Conservation (phyloP, 2,797 vertebrate species). For the Enteromius treurensis region DNA sequence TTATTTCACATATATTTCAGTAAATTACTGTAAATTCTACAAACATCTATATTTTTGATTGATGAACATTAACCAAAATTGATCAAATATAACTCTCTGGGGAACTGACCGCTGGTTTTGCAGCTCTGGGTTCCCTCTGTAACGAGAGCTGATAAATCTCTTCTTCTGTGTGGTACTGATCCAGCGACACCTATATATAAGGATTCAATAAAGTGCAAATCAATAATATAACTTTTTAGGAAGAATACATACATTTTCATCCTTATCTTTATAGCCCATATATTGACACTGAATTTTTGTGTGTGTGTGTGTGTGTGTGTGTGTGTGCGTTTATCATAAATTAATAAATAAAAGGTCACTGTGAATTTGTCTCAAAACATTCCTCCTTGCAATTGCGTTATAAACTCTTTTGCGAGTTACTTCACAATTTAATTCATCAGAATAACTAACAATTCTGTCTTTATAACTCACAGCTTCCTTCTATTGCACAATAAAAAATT, state of each 20-base stretch:
- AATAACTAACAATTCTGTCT: neutral
- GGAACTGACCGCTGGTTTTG: conserved; percentile 76
- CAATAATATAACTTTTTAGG: neutral
- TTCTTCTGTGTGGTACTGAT: conserved; percentile 91
- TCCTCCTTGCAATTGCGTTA: no score
- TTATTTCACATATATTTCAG: neutral
- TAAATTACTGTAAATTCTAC: neutral
- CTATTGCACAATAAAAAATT: neutral
- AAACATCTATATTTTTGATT: neutral
- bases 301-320: no score
- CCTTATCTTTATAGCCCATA: neutral
- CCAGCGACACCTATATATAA: conserved; percentile 83
- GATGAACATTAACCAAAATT: neutral
- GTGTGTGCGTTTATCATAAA: no score
- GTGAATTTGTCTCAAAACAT: no score
- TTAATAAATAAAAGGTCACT: no score
- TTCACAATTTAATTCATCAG: neutral
- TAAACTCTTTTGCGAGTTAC: no score
- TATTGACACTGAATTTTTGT: neutral
- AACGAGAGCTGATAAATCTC: conserved; percentile 92
- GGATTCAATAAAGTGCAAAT: neutral
- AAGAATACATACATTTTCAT: neutral
- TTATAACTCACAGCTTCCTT: neutral
- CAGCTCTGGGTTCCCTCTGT: conserved; percentile 83
- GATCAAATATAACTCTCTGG: neutral